phyloP scores from a whole-genome alignment of 2,113 vertebrate genomes.

The Syngnathus floridae region DNA sequence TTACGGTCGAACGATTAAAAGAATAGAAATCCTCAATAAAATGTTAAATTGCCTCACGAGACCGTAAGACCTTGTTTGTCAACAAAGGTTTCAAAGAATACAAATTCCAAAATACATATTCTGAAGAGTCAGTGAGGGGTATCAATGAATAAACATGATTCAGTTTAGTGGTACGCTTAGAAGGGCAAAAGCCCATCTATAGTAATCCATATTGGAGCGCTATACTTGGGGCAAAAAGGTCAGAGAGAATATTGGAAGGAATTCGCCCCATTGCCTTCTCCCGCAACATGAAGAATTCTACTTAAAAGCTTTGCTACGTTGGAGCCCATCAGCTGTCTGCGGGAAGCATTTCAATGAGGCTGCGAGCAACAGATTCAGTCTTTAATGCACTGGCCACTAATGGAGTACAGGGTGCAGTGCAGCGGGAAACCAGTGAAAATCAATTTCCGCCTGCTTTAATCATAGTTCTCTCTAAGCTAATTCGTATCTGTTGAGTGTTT shows the following conservation, averaged over 20 bases:
- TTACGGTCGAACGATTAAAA: no score
- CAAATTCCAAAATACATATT: neutral
- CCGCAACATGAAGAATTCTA: slow-evolving; percentile 18
- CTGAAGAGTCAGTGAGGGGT: slow-evolving; percentile 9
- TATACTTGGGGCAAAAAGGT: slow-evolving; percentile 30
- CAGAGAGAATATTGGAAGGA: slow-evolving; percentile 11
- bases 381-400: slow-evolving; percentile 53
- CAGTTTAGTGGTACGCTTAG: slow-evolving; percentile 29
- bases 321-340: slow-evolving; percentile 11
- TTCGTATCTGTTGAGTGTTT: slow-evolving; percentile 45
- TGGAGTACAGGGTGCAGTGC: slow-evolving; percentile 46
- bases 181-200: slow-evolving; percentile 23
- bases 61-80: neutral
- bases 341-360: slow-evolving; percentile 32
- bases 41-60: slow-evolving; percentile 31
- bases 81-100: neutral
- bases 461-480: no score
- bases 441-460: slow-evolving; percentile 67
- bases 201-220: slow-evolving; percentile 21
- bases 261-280: slow-evolving; percentile 6
- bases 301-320: slow-evolving; percentile 22
- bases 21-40: no score
- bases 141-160: slow-evolving; percentile 25
- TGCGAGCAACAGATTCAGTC: slow-evolving; percentile 41
- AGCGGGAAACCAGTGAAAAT: slow-evolving; percentile 57